Base-by-base conservation (phyloP, 2,888 invertebrate species). In the Harpalus rubripes region DNA sequence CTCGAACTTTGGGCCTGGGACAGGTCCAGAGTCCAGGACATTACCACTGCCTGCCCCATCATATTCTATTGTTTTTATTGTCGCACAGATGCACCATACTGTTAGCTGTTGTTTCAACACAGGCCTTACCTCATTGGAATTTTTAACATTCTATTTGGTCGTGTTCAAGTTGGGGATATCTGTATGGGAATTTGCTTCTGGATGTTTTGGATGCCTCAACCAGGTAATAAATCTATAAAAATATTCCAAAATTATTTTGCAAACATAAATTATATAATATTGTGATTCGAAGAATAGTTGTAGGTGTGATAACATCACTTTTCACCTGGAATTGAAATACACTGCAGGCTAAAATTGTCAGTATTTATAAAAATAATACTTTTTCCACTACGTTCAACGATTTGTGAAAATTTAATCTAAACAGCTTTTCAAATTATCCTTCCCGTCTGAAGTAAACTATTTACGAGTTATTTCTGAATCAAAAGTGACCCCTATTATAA, bases 31-130 rank as follows among this genome's bases (percentile, higher is more conserved):
- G n/a, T 58, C 72, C 72, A 18, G 32, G 58, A 74, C 82, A 58
- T 16, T 82, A 32, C 56, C 72, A 83, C 74, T 83, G 59, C 72
- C 59, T 72, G 72, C 52, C 68, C 72, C 83, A 32, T 76, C 74
- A 83, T 83, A 83, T 83, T 83, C 76, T 76, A 83, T 83, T 83
- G 83, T 83, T 83, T 83, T 83, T 83, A 83, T 74, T 83, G 83
- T 76, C 74, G 52, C 61, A 83, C 80, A 81, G 78, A 81, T 68
- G 68, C 63, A 68, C 81, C 65, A 81, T 81, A 81, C 81, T 63
- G 81, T 81, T 74, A 16, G 72, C 41, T 22, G 44, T 74, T 16
- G 44, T 74, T 81, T 81, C 18, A 74, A 74, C 41, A 41, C 72
- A 74, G 32, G 44, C 44, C 44, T 52, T 52, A 52, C 44, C 44